A percentile compares a stretch with the other conserved stretches of the same genome.
Evolutionary conservation across 2,797 vertebrate species (phyloP).

Genomic region (Neostethus bicornis): DNA sequence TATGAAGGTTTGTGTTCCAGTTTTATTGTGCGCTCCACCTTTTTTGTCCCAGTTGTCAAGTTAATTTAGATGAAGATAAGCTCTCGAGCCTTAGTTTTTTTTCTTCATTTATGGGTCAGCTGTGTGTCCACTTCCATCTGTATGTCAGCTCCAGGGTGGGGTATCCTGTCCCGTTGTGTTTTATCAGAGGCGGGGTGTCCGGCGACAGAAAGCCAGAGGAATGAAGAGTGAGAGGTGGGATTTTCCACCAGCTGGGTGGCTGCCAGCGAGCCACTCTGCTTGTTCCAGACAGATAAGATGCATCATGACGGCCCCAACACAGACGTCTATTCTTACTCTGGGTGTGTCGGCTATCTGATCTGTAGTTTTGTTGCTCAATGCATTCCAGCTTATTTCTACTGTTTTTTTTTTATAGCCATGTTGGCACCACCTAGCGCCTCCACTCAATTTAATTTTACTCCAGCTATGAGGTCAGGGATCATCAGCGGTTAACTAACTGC

Average conservation of each 20-base stretch:
- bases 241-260: constrained; percentile 20
- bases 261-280: constrained; percentile 29
- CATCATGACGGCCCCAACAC: constrained; percentile 18
- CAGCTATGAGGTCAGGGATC: too few relatives aligned
- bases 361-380: constrained; percentile 19
- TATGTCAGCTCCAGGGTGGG: constrained; percentile 49
- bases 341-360: constrained; percentile 42
- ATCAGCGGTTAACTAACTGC: too few relatives aligned
- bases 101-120: constrained; percentile 43
- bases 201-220: constrained; percentile 34
- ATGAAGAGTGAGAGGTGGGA: constrained; percentile 21
- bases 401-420: constrained; percentile 22
- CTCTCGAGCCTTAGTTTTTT: constrained; percentile 28
- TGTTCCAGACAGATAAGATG: constrained; percentile 51
- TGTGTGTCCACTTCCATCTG: constrained; percentile 12
- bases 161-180: constrained; percentile 58
- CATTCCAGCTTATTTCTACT: constrained; percentile 41
- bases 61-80: constrained; percentile 41
- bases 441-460: too few relatives aligned
- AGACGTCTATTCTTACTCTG: constrained; percentile 63
- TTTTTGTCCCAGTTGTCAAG: constrained; percentile 29
- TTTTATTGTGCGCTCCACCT: constrained; percentile 49
- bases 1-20: constrained; percentile 8
- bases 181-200: constrained; percentile 56
- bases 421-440: neutral